Evolutionary conservation across 2,797 vertebrate genomes (phyloP), one percentile per base, ranked within the genome.

Genomic region (Sebastes umbrosus): DNA sequence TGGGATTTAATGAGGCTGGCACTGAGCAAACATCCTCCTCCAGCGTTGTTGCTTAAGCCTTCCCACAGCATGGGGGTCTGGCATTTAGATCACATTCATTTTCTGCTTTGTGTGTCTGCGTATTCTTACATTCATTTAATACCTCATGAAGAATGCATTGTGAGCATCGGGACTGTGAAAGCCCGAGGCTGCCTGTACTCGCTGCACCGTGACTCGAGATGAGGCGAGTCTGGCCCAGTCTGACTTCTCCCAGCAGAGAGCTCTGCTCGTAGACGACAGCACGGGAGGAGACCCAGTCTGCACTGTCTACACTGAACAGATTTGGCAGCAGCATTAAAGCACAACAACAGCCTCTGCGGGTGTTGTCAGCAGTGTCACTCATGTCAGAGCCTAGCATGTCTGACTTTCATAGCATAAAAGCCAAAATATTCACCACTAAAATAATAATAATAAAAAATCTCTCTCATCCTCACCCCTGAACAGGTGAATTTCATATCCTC

Each of bases 41-140:
- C 79, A 90, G 92, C 71, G 24, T 80, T 82, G 86, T 82, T 85
- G 82, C 90, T 80, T 55, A 70, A 80, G 75, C 77, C 84, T 77
- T 83, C 86, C 84, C 80, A 72, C 80, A 84, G 90, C 87, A 81
- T 46, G 70, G 60, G 76, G 55, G 79, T 72, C 83, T 92, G 92
- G 93, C 91, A 94, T 95, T 96, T 95, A 92, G 89, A 93, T 94
- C 92, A 88, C 88, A 88, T 90, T 92, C 81, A 90, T 91, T 93
- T 91, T 89, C 77, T 84, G 77, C 83, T 90, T 90, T 92, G 88
- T 91, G 86, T 92, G 86, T 93, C 80, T 87, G 69, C 85, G 86
- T 93, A 84, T 91, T 93, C 86, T 87, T 90, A 92, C 82, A 91
- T 94, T 95, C 83, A 92, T 93, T 94, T 94, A 95, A 90, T 87